Base-by-base conservation (phyloP, 1,140 invertebrate species). In the Amyelois transitella region DNA sequence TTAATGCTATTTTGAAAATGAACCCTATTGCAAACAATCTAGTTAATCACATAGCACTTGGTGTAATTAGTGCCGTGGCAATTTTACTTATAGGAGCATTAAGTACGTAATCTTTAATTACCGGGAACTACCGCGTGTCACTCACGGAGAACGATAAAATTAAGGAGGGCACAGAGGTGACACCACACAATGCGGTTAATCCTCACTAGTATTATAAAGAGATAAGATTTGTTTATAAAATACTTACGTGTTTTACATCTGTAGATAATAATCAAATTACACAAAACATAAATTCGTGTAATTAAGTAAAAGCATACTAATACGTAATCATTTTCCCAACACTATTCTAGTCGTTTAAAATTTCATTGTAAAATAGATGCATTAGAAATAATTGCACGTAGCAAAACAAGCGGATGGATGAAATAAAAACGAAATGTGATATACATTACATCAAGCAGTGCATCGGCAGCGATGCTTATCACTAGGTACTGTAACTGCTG, bases 11-110 rank as follows among this genome's bases (percentile, higher is more conserved):
- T 48, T 52, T 43, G 50, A 45, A 55, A 55, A 53, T 21, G 45
- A 19, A 48, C 8, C 21, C 18, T 21, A 48, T 48, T 48, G 45
- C 43, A 48, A 45, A 58, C 63, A 60, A 65, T 65, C 56, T 51
- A 56, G 54, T 65, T 60, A 67, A 64, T 67, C 43, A 60, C 50
- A 62, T 48, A n/a, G 18, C 18, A 21, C 20, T 12, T n/a, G 20
- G 48, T 43, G 54, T 63, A 66, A 66, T 66, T 66, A 52, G 28
- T 52, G 24, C 28, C 55, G 55, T 18, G 45, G 60, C 60, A 52
- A 53, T 60, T 48, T 48, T 21, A 20, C 45, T 21, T 48, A 19
- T 20, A 48, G 18, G 45, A 48, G 45, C 17, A 21, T 21, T 48
- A 20, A 48, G 45, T 21, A 48, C 45, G 45, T 21, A 48, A 48